Conservation (phyloP, 2,797 vertebrate genomes). For the Oreochromis grahami region DNA sequence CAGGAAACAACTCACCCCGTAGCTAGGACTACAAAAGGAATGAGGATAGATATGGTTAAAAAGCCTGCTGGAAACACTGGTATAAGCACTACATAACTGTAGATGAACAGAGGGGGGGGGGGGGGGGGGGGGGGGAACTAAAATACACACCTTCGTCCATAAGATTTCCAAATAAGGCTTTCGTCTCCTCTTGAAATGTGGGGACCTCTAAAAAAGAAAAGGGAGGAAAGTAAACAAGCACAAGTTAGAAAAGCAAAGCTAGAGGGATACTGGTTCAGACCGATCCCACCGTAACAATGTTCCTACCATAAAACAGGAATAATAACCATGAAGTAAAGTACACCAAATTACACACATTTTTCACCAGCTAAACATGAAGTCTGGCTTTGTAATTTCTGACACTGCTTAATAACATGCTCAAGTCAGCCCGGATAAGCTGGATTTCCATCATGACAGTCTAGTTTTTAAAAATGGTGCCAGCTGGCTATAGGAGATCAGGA, state of each 20-base stretch:
- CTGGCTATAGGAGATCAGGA: not conserved
- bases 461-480: not conserved
- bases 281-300: not conserved
- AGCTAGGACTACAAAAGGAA: not conserved
- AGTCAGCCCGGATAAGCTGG: not conserved
- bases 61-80: not conserved
- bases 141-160: constrained; percentile 83
- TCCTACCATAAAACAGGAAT: not conserved
- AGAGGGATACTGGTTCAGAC: not conserved
- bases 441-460: not conserved
- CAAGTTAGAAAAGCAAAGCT: not conserved
- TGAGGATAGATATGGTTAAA: not conserved
- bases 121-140: too few relatives aligned
- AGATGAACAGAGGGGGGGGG: not conserved
- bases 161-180: constrained; percentile 82
- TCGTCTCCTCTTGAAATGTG: constrained; percentile 81
- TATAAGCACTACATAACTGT: not conserved
- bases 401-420: not conserved
- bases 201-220: constrained; percentile 72
- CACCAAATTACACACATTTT: not conserved
- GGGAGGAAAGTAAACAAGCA: not conserved
- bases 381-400: not conserved
- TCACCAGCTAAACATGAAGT: not conserved
- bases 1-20: not conserved
- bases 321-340: not conserved